Percentiles rank a stretch among this genome's conserved stretches.
These are phyloP conservation scores for Papilio glaucus DNA, from an alignment of 1,140 invertebrate species.

Conservation along the genomic window DNA sequence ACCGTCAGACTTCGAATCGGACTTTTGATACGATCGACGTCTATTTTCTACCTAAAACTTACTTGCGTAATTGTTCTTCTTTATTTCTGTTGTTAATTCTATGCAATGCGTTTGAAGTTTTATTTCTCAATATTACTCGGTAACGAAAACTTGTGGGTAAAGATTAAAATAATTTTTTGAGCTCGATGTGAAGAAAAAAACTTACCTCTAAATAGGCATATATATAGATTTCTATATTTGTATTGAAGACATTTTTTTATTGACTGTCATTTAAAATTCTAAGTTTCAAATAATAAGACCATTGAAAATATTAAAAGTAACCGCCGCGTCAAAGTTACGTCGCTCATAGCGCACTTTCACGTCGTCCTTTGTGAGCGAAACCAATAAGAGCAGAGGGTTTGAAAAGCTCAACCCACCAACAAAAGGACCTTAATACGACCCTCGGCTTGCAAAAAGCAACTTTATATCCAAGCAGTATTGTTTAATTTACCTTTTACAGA, in stretches of 20 bases:
- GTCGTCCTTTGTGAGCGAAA: slow-evolving; percentile 75
- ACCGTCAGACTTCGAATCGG: no score
- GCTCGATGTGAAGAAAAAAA: neutral
- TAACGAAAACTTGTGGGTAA: no score
- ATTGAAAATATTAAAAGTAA: slow-evolving; percentile 31
- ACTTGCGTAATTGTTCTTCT: no score
- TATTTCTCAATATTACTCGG: no score
- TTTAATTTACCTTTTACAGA: slow-evolving; percentile 23
- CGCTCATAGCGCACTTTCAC: slow-evolving; percentile 49
- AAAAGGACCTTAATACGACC: slow-evolving; percentile 60
- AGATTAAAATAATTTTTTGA: no score
- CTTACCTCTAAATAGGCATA: neutral
- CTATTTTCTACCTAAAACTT: no score
- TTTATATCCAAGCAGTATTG: slow-evolving; percentile 18
- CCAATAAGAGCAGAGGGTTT: slow-evolving; percentile 80
- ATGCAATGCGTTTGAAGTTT: no score
- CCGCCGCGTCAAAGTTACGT: slow-evolving; percentile 68
- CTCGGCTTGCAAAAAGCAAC: slow-evolving; percentile 33
- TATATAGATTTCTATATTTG: neutral
- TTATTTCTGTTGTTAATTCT: no score
- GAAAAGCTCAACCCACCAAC: slow-evolving; percentile 44
- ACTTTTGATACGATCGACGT: no score
- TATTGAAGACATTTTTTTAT: neutral
- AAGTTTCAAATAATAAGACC: neutral
- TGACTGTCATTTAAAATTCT: neutral